Percentiles rank a stretch among this genome's conserved stretches.
Conservation (phyloP, 2,113 vertebrate genomes). For the Glaucomys volans region DNA sequence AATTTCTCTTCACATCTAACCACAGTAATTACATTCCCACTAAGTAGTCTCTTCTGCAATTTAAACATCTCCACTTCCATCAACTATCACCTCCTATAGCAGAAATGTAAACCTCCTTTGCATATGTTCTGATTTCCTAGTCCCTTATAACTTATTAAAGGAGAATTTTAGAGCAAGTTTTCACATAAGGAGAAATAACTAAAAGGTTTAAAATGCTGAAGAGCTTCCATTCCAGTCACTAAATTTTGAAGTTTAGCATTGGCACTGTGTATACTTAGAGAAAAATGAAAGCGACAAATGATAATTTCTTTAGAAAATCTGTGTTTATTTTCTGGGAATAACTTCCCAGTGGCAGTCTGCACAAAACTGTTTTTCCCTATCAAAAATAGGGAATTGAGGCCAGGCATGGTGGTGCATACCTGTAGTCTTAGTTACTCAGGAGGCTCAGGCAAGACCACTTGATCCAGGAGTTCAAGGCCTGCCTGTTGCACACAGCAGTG, state of each 20-base stretch:
- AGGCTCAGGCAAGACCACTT: neutral
- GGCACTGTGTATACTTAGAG: neutral
- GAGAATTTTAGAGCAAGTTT: neutral
- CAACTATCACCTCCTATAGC: neutral
- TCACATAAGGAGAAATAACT: neutral
- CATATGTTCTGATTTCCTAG: neutral
- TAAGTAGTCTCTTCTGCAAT: neutral
- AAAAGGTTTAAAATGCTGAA: neutral
- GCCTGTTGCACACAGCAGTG: neutral
- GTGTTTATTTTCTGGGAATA: neutral
- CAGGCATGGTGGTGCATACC: neutral
- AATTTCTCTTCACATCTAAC: neutral
- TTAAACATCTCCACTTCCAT: neutral
- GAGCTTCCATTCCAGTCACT: neutral
- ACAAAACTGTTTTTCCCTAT: neutral
- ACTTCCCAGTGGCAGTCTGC: neutral
- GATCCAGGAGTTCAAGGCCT: neutral
- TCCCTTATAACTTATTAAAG: neutral
- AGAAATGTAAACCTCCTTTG: neutral
- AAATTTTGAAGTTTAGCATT: neutral
- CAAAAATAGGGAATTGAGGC: neutral
- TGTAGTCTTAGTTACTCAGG: neutral
- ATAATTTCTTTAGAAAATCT: neutral
- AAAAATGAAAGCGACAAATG: conserved; percentile 2
- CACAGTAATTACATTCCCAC: neutral